These are phyloP conservation scores for Cyclophora albipunctata DNA, from an alignment of 2,888 invertebrate genomes.

Conservation along the genomic window DNA sequence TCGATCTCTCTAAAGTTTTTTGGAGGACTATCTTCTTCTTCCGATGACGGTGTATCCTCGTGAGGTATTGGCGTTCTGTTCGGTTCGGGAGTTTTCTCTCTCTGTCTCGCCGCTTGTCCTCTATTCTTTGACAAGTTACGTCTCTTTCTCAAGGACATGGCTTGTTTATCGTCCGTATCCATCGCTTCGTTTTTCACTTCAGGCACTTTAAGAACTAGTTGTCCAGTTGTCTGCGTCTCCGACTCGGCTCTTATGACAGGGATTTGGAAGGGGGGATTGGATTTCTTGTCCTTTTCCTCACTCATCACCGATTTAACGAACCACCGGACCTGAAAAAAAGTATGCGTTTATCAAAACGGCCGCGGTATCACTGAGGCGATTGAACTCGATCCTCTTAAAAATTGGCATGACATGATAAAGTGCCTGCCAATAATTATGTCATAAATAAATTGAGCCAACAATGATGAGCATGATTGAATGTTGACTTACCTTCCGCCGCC, in stretches of 20 bases:
- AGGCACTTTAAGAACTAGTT: constrained; percentile 27
- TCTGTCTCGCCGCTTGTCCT: constrained; percentile 59
- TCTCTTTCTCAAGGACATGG: constrained; percentile 75
- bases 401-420: constrained; percentile 48
- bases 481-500: constrained; percentile 55
- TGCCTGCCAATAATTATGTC: constrained; percentile 54
- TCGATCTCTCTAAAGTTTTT: constrained; percentile 61
- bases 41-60: constrained; percentile 79
- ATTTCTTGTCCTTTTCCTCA: constrained; percentile 35
- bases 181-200: constrained; percentile 33
- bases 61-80: constrained; percentile 62
- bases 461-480: constrained; percentile 29
- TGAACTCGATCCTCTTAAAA: constrained; percentile 26
- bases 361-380: constrained; percentile 34
- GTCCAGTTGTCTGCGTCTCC: constrained; percentile 48
- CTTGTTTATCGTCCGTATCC: constrained; percentile 56
- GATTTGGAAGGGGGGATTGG: constrained; percentile 38
- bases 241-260: constrained; percentile 50
- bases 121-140: constrained; percentile 77
- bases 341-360: constrained; percentile 30
- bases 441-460: constrained; percentile 42
- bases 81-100: constrained; percentile 71
- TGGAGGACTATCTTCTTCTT: constrained; percentile 58
- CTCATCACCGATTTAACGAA: constrained; percentile 39
- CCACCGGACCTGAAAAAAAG: constrained; percentile 40